Percentiles rank a stretch among this genome's conserved stretches.
Evolutionary conservation across 2,797 vertebrate species (phyloP).

Genomic region (Xiphophorus birchmanni): DNA sequence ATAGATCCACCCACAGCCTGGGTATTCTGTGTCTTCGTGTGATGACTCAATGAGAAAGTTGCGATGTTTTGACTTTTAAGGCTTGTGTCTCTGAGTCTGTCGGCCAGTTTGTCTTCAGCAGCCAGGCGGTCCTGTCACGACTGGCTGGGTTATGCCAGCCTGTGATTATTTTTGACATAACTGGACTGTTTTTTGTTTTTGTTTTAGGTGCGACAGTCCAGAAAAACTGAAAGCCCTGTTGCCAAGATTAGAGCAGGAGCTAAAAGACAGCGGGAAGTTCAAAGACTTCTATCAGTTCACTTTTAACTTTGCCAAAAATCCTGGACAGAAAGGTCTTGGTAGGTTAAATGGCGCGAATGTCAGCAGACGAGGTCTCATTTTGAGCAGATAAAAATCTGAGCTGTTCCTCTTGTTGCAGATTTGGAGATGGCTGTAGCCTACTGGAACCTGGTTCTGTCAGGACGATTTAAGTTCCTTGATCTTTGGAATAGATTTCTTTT

Average conservation of each 20-base stretch:
- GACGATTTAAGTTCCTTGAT: constrained; percentile 97
- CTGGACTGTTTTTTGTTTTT: constrained; percentile 22
- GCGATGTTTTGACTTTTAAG: constrained; percentile 43
- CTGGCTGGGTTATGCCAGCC: not conserved
- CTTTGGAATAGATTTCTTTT: constrained; percentile 98
- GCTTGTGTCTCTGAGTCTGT: constrained; percentile 36
- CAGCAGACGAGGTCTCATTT: not conserved
- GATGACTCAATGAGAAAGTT: constrained; percentile 43
- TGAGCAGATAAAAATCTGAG: not conserved
- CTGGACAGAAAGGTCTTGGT: constrained; percentile 97
- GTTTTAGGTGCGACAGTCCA: constrained; percentile 90
- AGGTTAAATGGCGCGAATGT: constrained; percentile 51
- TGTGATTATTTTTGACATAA: constrained; percentile 14
- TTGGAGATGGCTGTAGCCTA: constrained; percentile 99
- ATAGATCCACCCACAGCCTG: constrained; percentile 59
- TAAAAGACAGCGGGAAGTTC: constrained; percentile 92
- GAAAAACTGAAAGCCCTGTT: constrained; percentile 93
- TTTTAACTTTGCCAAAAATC: constrained; percentile 98
- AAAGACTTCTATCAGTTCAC: constrained; percentile 99
- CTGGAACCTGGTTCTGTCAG: constrained; percentile 96
- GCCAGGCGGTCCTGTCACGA: constrained; percentile 12
- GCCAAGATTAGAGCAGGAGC: constrained; percentile 93
- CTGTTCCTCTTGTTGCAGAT: constrained; percentile 78
- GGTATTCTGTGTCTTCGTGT: constrained; percentile 62
- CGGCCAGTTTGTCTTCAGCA: constrained; percentile 17